Evolutionary conservation across 2,888 invertebrate species (phyloP), one percentile per base, ranked within the genome.

Genomic region (Eutolmus rufibarbis): DNA sequence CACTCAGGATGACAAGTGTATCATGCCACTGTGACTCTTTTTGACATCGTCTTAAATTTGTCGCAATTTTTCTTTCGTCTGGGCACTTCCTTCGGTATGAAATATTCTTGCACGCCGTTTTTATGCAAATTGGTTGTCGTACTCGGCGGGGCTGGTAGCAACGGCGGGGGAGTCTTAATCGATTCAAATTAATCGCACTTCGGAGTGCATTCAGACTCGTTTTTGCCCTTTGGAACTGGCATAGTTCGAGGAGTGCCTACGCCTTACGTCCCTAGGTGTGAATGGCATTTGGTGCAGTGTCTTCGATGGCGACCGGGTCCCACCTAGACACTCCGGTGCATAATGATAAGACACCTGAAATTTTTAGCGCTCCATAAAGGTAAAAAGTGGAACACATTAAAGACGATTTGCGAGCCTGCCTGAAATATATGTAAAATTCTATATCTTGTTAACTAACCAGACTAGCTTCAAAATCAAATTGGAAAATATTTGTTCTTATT

Each of bases 1-100:
- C 78, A 23, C 46, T 23, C 12, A n/a, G 78, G 14, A 37, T 78
- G 43, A 78, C 78, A 78, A 78, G 78, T 78, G 78, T 78, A 78
- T 78, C 78, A 34, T 43, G 43, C 23, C 78, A 78, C 19, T 7
- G 43, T 9, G 40, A 34, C 37, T 19, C 23, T 37, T 43, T 78
- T 78, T 40, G 78, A 78, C 78, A 78, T 78, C 78, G 43, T 78
- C 78, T 78, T 78, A 78, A 78, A 34, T 78, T 78, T 78, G 43
- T 43, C 78, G 78, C 78, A 78, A 78, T 78, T 78, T 78, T 43
- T 78, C 37, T 78, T 43, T 78, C n/a, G 78, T 43, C 40, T 23
- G n/a, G n/a, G 51, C 43, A 43, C 43, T 78, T 78, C 78, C 34
- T 8, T 8, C 43, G 8, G 14, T n/a, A 43, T 78, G 23, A 78